Conservation (phyloP, 2,113 vertebrate species). For the Pteronura brasiliensis region DNA sequence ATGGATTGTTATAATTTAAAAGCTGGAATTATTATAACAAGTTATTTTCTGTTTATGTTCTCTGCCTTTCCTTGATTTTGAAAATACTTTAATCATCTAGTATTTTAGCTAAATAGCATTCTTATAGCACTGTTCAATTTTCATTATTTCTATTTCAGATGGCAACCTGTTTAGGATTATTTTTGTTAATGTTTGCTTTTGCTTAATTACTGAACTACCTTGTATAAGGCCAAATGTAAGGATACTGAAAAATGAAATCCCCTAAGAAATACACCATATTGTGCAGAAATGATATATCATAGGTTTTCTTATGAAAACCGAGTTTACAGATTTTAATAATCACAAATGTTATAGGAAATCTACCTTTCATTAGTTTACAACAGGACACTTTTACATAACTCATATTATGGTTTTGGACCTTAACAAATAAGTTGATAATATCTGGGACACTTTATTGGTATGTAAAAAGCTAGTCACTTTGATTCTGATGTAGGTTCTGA, state of each 20-base stretch:
- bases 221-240: background rate
- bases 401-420: background rate
- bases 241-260: background rate
- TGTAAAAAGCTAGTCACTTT: background rate
- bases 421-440: background rate
- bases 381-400: background rate
- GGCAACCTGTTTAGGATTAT: background rate
- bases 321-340: background rate
- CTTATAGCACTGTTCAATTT: background rate
- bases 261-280: background rate
- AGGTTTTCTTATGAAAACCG: background rate
- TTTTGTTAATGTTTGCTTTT: conserved; percentile 16
- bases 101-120: background rate
- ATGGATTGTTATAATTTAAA: background rate
- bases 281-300: background rate
- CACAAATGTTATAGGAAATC: background rate
- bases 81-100: background rate
- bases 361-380: background rate
- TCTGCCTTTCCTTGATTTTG: background rate
- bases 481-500: background rate
- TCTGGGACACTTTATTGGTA: background rate
- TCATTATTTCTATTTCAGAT: background rate
- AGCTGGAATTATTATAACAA: background rate
- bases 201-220: background rate
- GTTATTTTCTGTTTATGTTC: background rate